A percentile compares a stretch with the other conserved stretches of the same genome.
These are phyloP conservation scores for Coenonympha arcania DNA, from an alignment of 2,888 invertebrate species.

Conservation along the genomic window DNA sequence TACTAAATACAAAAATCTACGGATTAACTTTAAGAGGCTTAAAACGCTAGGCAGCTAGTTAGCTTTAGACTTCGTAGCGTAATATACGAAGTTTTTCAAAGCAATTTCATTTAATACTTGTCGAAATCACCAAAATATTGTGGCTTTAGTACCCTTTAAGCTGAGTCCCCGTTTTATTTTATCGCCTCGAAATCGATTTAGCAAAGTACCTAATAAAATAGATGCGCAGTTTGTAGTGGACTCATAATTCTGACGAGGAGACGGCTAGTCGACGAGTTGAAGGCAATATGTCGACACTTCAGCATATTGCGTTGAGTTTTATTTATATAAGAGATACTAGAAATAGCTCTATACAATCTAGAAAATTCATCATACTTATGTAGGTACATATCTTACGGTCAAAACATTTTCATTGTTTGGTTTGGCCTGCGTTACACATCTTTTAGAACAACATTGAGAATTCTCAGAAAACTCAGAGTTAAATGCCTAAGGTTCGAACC, in stretches of 20 bases:
- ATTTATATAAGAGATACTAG: no score
- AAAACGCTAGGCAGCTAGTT: no score
- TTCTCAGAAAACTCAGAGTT: no score
- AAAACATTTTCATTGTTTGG: no score
- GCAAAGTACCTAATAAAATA: slow-evolving; percentile 7
- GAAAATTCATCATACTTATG: no score
- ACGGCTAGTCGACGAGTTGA: slow-evolving; percentile 11
- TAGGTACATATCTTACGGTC: no score
- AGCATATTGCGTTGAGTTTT: slow-evolving; percentile 9
- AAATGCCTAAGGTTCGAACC: no score
- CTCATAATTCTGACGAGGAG: slow-evolving; percentile 13
- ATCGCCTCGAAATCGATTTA: slow-evolving; percentile 7
- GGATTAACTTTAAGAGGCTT: no score
- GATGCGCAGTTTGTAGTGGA: slow-evolving; percentile 7
- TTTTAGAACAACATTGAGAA: no score
- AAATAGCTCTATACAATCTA: no score
- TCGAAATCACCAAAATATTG: neutral
- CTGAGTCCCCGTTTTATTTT: neutral
- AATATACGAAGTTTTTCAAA: neutral
- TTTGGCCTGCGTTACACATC: no score
- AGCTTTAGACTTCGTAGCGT: neutral
- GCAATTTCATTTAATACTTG: neutral
- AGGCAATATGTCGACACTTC: slow-evolving; percentile 9
- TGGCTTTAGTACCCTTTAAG: neutral
- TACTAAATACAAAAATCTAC: no score